These are phyloP conservation scores for Grammomys surdaster DNA, from an alignment of 2,113 vertebrate species.

Conservation along the genomic window DNA sequence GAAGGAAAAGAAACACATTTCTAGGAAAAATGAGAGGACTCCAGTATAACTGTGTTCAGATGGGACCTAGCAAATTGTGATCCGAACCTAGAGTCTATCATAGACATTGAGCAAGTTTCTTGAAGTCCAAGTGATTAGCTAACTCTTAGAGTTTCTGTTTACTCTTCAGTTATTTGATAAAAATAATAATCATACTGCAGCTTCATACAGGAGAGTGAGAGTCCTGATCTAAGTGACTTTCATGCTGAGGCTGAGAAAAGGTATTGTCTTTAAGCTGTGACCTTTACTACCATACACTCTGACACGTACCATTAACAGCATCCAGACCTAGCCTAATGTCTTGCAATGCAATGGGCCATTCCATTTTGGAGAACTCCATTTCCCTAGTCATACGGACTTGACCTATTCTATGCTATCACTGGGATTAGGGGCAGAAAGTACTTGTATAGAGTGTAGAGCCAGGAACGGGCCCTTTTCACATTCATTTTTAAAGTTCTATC, in stretches of 20 bases:
- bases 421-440: background rate
- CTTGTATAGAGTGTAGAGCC: background rate
- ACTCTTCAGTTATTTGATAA: background rate
- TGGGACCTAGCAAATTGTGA: background rate
- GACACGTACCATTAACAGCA: background rate
- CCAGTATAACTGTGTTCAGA: background rate
- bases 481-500: background rate
- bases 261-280: background rate
- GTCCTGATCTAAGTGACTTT: background rate
- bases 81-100: background rate
- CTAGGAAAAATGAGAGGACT: background rate
- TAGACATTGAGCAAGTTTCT: slow-evolving; percentile 32
- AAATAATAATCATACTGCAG: background rate
- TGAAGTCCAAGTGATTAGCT: slow-evolving; percentile 6
- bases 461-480: background rate
- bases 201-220: background rate
- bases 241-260: background rate
- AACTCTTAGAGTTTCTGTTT: slow-evolving; percentile 21
- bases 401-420: background rate
- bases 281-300: background rate
- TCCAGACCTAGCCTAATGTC: background rate
- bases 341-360: background rate
- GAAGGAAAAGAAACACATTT: background rate
- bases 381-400: background rate
- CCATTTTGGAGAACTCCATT: background rate